phyloP scores from a whole-genome alignment of 2,888 invertebrate genomes.

The Euproctis similis region DNA sequence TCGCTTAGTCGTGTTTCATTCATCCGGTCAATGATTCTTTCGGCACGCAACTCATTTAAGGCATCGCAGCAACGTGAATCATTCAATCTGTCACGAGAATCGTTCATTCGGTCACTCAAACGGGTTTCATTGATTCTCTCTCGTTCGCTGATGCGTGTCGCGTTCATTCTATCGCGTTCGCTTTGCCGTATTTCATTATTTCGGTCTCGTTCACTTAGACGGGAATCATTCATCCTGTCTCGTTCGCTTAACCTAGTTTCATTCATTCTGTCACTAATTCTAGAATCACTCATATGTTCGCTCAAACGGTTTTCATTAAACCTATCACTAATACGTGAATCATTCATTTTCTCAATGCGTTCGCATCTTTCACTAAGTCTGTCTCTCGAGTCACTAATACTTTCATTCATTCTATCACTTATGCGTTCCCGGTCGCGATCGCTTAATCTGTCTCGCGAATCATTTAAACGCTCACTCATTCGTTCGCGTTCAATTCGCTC shows the following conservation, averaged over 20 bases:
- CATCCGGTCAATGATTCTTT: constrained; percentile 41
- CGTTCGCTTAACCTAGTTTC: constrained; percentile 19
- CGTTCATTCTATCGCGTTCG: constrained; percentile 18
- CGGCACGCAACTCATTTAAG: constrained; percentile 33
- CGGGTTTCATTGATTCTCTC: constrained; percentile 18
- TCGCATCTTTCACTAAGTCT: constrained; percentile 16
- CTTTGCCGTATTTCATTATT: constrained; percentile 16
- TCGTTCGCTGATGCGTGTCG: constrained; percentile 9
- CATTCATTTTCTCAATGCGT: constrained; percentile 17
- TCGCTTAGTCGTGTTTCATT: constrained; percentile 43
- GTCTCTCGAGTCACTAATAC: constrained; percentile 21
- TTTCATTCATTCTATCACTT: constrained; percentile 16
- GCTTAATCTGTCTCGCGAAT: constrained; percentile 11
- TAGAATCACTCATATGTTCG: constrained; percentile 19
- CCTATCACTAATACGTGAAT: constrained; percentile 14
- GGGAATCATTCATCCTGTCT: constrained; percentile 21
- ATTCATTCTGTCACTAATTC: constrained; percentile 13
- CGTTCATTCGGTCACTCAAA: constrained; percentile 25
- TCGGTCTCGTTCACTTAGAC: constrained; percentile 23
- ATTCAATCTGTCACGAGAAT: constrained; percentile 31
- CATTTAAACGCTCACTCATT: constrained; percentile 22
- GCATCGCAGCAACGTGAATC: constrained; percentile 27
- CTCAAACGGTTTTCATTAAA: constrained; percentile 14
- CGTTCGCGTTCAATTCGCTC: constrained; percentile 19
- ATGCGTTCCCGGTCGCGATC: constrained; percentile 15